Evolutionary conservation across 2,113 vertebrate genomes (phyloP), one percentile per base, ranked within the genome.

Genomic region (Proterorhinus semilunaris): DNA sequence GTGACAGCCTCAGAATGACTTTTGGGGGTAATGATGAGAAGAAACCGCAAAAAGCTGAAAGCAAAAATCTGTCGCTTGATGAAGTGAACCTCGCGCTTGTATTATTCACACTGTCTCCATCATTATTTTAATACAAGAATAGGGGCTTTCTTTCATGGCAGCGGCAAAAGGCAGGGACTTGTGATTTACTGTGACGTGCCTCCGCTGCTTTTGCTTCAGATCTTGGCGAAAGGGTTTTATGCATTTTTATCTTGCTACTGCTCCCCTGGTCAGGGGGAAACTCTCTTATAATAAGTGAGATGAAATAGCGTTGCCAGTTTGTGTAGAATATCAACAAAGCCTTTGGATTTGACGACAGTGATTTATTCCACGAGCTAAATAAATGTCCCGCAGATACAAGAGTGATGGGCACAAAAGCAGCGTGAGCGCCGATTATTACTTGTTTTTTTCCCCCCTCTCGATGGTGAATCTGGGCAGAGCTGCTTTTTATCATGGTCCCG

Each of bases 1-100:
- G 74, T 83, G 84, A 73, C 79, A 74, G 79, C 42, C 76, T 71
- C 49, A 65, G 77, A 83, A 72, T 77, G 62, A 75, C 57, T 75
- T 72, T 63, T 43, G 7, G 66, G 48, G 42, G 17, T 65, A 71
- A 70, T n/a, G 62, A 69, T 61, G 62, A 65, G 46, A 74, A 51
- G 61, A 47, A 79, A 65, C 42, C 47, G 44, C 53, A 21, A 27
- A 55, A 10, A 73, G 49, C 27, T 71, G 70, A 74, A 69, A 62
- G 65, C 58, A 50, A 59, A 42, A 78, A 72, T 74, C 3, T 66
- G 43, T 53, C 51, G 65, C 63, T 48, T 73, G 74, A 66, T 72
- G 64, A 83, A 71, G 15, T 47, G 47, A 77, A 66, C 46, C 53
- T 66, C 52, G 42, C 65, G 11, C 49, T 73, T 84, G 43, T 71